Base-by-base conservation (phyloP, 1,140 invertebrate species). In the Eupeodes corollae region DNA sequence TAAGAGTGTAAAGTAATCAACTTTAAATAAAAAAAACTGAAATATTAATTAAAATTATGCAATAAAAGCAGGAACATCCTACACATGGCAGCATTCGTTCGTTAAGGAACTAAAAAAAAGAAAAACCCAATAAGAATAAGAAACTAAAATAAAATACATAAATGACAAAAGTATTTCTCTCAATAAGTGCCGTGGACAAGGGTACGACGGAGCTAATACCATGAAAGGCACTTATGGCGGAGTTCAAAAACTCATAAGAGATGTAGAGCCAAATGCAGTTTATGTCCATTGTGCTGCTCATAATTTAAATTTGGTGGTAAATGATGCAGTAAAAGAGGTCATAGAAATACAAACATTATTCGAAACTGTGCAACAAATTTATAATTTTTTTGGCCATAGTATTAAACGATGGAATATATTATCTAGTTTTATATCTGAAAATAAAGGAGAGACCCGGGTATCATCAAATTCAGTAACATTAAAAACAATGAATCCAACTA, bases 231-330 rank as follows among this genome's bases (percentile, higher is more conserved):
- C 45, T 33, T 64, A 64, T 52, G 47, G 44, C 43, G 55, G 54
- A 38, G 42, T 61, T 2, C 49, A 58, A 50, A 51, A 48, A 46
- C 46, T 46, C 46, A 57, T 63, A 42, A 52, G 51, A 52, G 45
- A 56, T 42, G 54, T 55, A 47, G 42, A 48, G 18, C 47, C 42
- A 44, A 54, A 54, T 41, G 54, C 57, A 33, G 32, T 47, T 33
- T 58, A 55, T 44, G 55, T 60, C 14, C 56, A 63, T 40, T 60
- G 53, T 42, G 49, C 55, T 50, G 52, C 51, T 48, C 58, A 65
- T 56, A 60, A 62, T 52, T 56, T 61, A 52, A 63, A 62, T 57
- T 52, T 62, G 34, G 51, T 59, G 19, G 13, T 61, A 43, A 58
- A 60, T 49, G 56, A 61, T 58, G 52, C 51, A 40, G 54, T 58